Percentiles rank a stretch among this genome's conserved stretches.
Conservation (phyloP, 1,140 invertebrate genomes). For the Luehdorfia chinensis region DNA sequence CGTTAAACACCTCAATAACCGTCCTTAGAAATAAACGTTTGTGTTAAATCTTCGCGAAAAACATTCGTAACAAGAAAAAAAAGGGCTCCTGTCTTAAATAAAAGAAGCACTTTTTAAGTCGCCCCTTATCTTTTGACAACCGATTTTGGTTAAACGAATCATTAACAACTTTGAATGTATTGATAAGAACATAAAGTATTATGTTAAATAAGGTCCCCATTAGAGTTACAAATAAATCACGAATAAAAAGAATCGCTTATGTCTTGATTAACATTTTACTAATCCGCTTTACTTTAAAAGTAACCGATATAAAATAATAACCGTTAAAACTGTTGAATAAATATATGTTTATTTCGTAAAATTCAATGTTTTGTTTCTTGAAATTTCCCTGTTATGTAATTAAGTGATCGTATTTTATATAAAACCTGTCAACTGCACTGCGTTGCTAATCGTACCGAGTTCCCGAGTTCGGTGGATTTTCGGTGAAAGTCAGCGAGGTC, state of each 20-base stretch:
- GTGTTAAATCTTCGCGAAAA: slow-evolving; percentile 6
- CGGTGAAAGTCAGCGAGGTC: no score
- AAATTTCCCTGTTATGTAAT: no score
- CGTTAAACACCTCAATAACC: slow-evolving; percentile 2
- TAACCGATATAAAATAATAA: neutral
- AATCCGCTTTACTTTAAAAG: slow-evolving; percentile 3
- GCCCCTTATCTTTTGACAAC: slow-evolving; percentile 34
- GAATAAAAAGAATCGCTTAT: slow-evolving; percentile 5
- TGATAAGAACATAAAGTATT: slow-evolving; percentile 29
- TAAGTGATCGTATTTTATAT: no score
- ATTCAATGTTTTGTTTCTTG: no score
- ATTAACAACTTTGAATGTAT: slow-evolving; percentile 28
- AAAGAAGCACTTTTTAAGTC: slow-evolving; percentile 27
- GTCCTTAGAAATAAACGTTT: neutral
- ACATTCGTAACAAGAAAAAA: slow-evolving; percentile 17
- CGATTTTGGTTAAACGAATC: slow-evolving; percentile 28
- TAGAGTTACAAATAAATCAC: slow-evolving; percentile 30
- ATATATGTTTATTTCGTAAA: no score
- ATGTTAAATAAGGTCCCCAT: slow-evolving; percentile 30
- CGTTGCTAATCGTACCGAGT: no score
- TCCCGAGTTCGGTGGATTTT: no score
- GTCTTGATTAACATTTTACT: slow-evolving; percentile 14
- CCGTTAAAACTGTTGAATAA: no score
- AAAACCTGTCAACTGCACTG: no score
- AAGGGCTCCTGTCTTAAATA: slow-evolving; percentile 33